These are phyloP conservation scores for Lacerta agilis DNA, from an alignment of 2,797 vertebrate species.

Conservation along the genomic window DNA sequence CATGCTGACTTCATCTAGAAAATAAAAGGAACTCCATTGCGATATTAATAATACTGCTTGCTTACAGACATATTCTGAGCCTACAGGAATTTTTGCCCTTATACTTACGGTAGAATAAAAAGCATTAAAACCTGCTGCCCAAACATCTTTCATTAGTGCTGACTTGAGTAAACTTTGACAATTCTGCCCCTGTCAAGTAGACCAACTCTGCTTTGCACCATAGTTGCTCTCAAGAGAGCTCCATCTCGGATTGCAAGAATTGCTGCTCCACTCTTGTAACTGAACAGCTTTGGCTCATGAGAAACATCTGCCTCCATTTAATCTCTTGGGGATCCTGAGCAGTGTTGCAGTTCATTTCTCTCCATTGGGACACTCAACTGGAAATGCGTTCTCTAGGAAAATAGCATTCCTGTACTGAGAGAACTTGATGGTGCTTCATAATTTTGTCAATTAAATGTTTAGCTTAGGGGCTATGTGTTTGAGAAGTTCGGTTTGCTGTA, in stretches of 20 bases:
- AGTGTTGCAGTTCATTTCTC: neutral
- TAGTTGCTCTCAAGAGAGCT: neutral
- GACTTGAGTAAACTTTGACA: neutral
- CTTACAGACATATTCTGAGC: slow-evolving; percentile 28
- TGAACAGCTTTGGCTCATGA: slow-evolving; percentile 28
- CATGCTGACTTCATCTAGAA: neutral
- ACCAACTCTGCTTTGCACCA: neutral
- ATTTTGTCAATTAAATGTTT: slow-evolving; percentile 29
- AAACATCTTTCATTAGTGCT: neutral
- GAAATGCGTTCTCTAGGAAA: slow-evolving; percentile 5
- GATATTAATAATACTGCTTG: neutral
- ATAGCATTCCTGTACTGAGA: slow-evolving; percentile 27
- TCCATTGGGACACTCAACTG: slow-evolving; percentile 20
- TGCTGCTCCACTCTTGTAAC: neutral
- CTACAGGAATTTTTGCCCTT: neutral
- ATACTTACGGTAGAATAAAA: neutral
- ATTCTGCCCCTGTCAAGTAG: slow-evolving; percentile 4
- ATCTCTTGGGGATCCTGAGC: neutral
- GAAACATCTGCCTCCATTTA: slow-evolving; percentile 34
- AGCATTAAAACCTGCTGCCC: slow-evolving; percentile 5
- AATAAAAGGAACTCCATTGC: neutral
- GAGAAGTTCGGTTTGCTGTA: neutral
- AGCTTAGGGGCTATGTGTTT: slow-evolving; percentile 6
- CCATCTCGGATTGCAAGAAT: slow-evolving; percentile 30
- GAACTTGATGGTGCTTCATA: slow-evolving; percentile 27